Percentiles rank a stretch among this genome's conserved stretches.
These are phyloP conservation scores for Drosophila mimica DNA, from an alignment of 2,888 invertebrate genomes.

Conservation along the genomic window DNA sequence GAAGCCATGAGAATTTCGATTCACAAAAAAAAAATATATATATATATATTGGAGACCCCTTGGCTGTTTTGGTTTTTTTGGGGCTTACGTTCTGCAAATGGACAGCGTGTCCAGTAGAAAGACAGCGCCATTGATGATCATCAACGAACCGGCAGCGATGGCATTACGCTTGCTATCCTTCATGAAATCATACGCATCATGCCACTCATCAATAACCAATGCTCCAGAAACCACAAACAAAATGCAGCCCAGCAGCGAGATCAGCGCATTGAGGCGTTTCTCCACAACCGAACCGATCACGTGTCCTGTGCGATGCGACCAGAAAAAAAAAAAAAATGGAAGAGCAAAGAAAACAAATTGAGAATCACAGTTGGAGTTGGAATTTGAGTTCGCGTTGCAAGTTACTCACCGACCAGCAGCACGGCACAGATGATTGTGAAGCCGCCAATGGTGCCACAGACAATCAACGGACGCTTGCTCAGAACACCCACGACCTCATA, in stretches of 20 bases:
- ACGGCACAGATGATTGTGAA: slow-evolving; percentile 82
- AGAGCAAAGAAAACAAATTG: neutral
- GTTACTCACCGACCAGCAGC: slow-evolving; percentile 76
- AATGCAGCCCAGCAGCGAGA: slow-evolving; percentile 82
- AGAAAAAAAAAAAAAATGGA: neutral
- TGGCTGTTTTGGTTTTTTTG: neutral
- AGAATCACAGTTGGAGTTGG: neutral
- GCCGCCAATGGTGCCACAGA: slow-evolving; percentile 82
- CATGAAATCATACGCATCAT: slow-evolving; percentile 65
- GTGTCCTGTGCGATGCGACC: slow-evolving; percentile 68
- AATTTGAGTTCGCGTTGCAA: too few species aligned
- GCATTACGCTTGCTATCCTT: slow-evolving; percentile 82
- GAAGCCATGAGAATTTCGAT: slow-evolving; percentile 64
- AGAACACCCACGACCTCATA: slow-evolving; percentile 71
- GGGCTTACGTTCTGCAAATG: slow-evolving; percentile 83
- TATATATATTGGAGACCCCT: slow-evolving; percentile 12
- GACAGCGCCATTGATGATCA: slow-evolving; percentile 84
- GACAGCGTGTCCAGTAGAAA: slow-evolving; percentile 83
- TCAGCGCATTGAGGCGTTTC: slow-evolving; percentile 82
- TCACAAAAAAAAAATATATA: slow-evolving; percentile 30
- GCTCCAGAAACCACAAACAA: slow-evolving; percentile 82
- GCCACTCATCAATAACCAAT: slow-evolving; percentile 83
- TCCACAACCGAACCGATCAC: slow-evolving; percentile 81
- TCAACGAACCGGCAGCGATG: slow-evolving; percentile 82
- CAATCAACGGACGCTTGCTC: slow-evolving; percentile 71